Base-by-base conservation (phyloP, 2,113 vertebrate genomes). In the Tenrec ecaudatus region DNA sequence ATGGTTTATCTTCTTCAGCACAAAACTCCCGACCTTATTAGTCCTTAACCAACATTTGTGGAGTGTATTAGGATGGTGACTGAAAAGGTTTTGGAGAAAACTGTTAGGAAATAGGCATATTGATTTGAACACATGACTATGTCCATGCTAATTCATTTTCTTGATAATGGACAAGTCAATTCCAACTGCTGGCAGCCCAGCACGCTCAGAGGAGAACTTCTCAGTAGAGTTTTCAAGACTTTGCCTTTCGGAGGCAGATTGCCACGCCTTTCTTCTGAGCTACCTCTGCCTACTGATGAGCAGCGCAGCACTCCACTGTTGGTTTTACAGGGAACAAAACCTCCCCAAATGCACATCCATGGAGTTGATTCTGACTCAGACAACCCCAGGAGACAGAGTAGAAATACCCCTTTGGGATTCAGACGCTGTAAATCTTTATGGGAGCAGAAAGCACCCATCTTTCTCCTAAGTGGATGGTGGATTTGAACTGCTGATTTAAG, bases 1-100 rank as follows among this genome's bases (percentile, higher is more conserved):
- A 64, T 15, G 22, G 6, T 62, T 88, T 29, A 69, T 38, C 40
- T 86, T 80, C 47, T 17, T 10, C 31, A 36, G 5, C 53, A 75
- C 68, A 82, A 86, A 97, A 38, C 22, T 71, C 88, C 53, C 68
- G 31, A 71, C 11, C 25, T 73, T 68, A 36, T 38, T 25, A 20
- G 14, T 71, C 29, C n/a, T 58, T 38, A 64, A 69, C 27, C 17
- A 86, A 58, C 31, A 14, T 76, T 76, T 89, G 4, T 82, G 1
- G 12, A 80, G 23, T 36, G 82, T 68, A 78, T 31, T 8, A 27
- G 16, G 40, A 64, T 25, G n/a, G 20, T n/a, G 27, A 38, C 11
- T 53, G 12, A 53, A 53, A 53, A 53, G 47, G 47, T 53, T 53
- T 53, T 53, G 81, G 77, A 82, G 36, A 38, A 57, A 92, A 17